phyloP scores from a whole-genome alignment of 2,113 vertebrate genomes.

The Cyanocitta stelleri region DNA sequence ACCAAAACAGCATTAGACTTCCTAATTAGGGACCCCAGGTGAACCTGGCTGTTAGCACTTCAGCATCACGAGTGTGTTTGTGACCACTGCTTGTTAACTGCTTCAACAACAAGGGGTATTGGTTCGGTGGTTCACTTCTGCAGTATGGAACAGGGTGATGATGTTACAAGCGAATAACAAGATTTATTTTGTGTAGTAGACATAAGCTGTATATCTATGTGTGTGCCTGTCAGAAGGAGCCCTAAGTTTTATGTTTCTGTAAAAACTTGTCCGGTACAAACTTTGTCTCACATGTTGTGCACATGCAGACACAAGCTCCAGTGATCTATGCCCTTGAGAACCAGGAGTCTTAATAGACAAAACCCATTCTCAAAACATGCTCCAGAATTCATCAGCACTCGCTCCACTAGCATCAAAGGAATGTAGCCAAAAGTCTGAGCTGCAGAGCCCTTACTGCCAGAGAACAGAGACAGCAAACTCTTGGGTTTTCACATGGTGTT shows the following conservation, averaged over 20 bases:
- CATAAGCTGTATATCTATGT: background rate
- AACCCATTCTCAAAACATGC: background rate
- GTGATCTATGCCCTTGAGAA: background rate
- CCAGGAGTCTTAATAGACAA: background rate
- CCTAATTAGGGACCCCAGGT: background rate
- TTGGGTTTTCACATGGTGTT: background rate
- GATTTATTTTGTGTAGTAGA: background rate
- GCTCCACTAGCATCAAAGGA: background rate
- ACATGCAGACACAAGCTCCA: background rate
- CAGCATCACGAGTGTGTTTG: background rate
- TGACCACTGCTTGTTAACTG: background rate
- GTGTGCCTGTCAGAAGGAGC: background rate
- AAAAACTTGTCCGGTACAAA: background rate
- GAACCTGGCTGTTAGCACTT: background rate
- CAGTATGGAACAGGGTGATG: background rate
- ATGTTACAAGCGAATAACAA: background rate
- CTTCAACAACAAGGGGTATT: background rate
- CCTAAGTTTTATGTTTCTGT: background rate
- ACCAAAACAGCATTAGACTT: background rate
- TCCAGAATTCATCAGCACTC: background rate
- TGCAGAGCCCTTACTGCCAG: background rate
- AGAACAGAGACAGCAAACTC: background rate
- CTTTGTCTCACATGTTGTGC: background rate
- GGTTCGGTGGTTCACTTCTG: background rate
- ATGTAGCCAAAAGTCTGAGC: background rate